A percentile compares a stretch with the other conserved stretches of the same genome.
Conservation (phyloP, 2,113 vertebrate genomes). For the Clarias magur region DNA sequence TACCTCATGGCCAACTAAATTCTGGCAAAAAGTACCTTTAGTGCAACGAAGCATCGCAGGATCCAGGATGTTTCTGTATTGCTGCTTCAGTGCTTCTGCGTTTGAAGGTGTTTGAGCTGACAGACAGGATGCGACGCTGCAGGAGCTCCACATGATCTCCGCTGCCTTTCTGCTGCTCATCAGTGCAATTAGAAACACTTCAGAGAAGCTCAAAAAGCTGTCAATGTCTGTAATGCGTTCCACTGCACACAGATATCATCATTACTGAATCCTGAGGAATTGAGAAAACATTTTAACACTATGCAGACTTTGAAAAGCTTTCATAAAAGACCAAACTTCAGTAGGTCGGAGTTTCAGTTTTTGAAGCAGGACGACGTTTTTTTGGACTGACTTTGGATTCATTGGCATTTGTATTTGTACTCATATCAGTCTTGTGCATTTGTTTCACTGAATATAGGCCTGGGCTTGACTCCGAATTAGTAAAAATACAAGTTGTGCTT, state of each 20-base stretch:
- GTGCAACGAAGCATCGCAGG: background rate
- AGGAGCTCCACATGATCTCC: constrained; percentile 31
- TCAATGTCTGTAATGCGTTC: background rate
- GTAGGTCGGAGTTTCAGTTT: background rate
- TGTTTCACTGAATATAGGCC: background rate
- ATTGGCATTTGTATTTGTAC: background rate
- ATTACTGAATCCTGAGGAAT: background rate
- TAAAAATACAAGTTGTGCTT: background rate
- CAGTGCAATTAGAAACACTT: constrained; percentile 53
- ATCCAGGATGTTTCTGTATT: constrained; percentile 3
- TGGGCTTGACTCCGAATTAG: background rate
- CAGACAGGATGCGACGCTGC: constrained; percentile 54
- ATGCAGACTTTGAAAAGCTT: background rate
- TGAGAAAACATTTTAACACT: background rate
- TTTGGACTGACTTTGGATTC: background rate
- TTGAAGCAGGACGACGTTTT: background rate
- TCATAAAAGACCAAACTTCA: background rate
- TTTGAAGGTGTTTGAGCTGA: constrained; percentile 12
- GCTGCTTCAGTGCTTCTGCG: background rate
- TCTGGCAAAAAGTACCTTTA: background rate
- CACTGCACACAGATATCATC: background rate
- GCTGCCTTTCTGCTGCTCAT: constrained; percentile 44
- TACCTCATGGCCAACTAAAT: background rate
- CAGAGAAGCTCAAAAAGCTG: constrained; percentile 51
- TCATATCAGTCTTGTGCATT: background rate